These are phyloP conservation scores for Tenthredo mesomela DNA, from an alignment of 2,888 invertebrate species.

Conservation along the genomic window DNA sequence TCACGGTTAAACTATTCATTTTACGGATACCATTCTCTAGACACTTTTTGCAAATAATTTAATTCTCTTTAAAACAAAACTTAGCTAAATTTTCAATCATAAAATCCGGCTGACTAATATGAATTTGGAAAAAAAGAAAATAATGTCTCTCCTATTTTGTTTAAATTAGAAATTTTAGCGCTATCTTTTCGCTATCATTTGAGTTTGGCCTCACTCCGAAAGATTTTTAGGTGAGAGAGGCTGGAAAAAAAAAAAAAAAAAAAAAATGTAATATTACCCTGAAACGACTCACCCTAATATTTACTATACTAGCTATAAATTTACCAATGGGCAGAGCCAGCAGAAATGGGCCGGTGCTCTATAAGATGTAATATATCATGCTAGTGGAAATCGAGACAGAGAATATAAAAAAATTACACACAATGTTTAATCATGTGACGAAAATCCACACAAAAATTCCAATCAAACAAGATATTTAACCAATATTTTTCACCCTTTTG, in stretches of 20 bases:
- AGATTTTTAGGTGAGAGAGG: neutral
- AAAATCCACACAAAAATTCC: neutral
- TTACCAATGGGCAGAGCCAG: neutral
- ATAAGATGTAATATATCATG: conserved; percentile 5
- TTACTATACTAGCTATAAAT: neutral
- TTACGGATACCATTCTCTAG: too few relatives aligned
- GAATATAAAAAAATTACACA: neutral
- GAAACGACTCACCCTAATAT: neutral
- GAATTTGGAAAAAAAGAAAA: too few relatives aligned
- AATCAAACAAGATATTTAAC: neutral
- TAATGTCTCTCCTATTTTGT: too few relatives aligned
- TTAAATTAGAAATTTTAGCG: too few relatives aligned
- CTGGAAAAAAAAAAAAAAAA: too few relatives aligned
- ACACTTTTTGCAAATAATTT: too few relatives aligned
- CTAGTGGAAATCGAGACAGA: conserved; percentile 4
- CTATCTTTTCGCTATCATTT: too few relatives aligned
- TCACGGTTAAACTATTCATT: too few relatives aligned
- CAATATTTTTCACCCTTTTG: neutral
- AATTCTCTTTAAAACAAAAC: too few relatives aligned
- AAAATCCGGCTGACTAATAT: too few relatives aligned
- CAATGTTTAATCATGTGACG: neutral
- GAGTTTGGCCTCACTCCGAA: too few relatives aligned
- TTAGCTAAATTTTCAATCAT: too few relatives aligned
- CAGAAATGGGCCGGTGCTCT: neutral
- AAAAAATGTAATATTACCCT: neutral